phyloP scores from a whole-genome alignment of 2,888 invertebrate genomes.

The Eupeodes luniger region DNA sequence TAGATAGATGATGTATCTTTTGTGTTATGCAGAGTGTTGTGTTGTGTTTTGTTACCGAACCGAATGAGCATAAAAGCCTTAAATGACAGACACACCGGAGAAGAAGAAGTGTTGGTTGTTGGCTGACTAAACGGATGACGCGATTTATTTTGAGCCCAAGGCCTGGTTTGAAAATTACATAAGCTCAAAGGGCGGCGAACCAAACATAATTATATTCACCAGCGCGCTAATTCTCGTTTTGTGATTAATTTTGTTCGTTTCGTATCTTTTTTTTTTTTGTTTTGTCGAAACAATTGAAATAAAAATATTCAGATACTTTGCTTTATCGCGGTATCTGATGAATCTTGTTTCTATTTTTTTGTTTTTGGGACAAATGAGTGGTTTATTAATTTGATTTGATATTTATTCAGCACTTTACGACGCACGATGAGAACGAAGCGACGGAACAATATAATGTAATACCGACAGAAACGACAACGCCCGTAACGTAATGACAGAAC shows the following conservation, averaged over 20 bases:
- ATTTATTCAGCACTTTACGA: conserved; percentile 17
- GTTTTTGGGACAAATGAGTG: conserved; percentile 41
- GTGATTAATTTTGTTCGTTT: too few relatives aligned
- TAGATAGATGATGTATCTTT: conserved; percentile 36
- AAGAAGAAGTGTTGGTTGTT: not conserved
- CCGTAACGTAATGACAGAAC: conserved; percentile 61
- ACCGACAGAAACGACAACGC: conserved; percentile 34
- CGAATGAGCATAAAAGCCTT: not conserved
- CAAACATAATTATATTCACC: conserved; percentile 1
- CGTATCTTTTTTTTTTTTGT: not conserved
- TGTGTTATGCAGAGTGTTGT: conserved; percentile 39
- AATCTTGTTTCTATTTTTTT: conserved; percentile 14
- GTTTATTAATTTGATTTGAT: conserved; percentile 21
- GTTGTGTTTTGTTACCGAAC: not conserved
- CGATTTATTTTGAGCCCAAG: conserved; percentile 28
- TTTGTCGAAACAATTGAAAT: not conserved
- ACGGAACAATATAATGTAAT: too few relatives aligned
- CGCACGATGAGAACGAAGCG: too few relatives aligned
- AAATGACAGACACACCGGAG: not conserved
- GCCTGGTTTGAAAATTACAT: conserved; percentile 32
- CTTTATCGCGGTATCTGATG: not conserved
- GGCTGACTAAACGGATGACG: conserved; percentile 24
- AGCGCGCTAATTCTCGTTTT: not conserved
- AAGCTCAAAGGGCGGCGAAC: conserved; percentile 33
- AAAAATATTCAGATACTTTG: too few relatives aligned